These are phyloP conservation scores for Ceratina calcarata DNA, from an alignment of 1,140 invertebrate species.

Conservation along the genomic window DNA sequence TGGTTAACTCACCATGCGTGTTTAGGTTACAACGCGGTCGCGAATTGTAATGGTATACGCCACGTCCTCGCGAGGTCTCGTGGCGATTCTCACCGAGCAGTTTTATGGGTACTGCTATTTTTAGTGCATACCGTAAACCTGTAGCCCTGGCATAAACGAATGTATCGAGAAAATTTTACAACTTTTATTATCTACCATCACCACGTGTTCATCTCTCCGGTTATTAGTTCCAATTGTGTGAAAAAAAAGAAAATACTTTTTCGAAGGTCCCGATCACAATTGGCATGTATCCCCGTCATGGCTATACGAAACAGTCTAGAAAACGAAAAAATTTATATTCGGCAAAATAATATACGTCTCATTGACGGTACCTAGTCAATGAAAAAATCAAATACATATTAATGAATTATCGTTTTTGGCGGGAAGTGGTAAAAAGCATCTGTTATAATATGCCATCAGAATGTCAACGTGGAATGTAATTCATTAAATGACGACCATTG, in stretches of 20 bases:
- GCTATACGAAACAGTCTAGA: background rate
- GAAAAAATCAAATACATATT: background rate
- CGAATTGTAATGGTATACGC: constrained; percentile 11
- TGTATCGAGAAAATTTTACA: constrained; percentile 47
- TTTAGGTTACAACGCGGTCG: constrained; percentile 30
- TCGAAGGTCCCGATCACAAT: background rate
- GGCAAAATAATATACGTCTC: background rate
- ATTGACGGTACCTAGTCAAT: background rate
- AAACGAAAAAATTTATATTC: background rate
- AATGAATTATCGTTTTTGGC: constrained; percentile 30
- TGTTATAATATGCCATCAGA: background rate
- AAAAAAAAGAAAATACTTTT: background rate
- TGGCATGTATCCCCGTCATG: constrained; percentile 5
- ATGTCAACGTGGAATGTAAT: constrained; percentile 19
- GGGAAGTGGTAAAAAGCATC: constrained; percentile 9
- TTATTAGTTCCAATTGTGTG: too few species aligned
- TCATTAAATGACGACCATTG: constrained; percentile 31
- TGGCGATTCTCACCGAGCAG: constrained; percentile 53
- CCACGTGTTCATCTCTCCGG: constrained; percentile 25
- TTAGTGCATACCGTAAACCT: constrained; percentile 64
- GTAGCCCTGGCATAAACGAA: constrained; percentile 38
- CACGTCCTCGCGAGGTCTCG: constrained; percentile 50
- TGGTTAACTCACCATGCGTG: background rate
- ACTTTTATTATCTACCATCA: constrained; percentile 31
- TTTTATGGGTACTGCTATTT: constrained; percentile 69